A percentile compares a stretch with the other conserved stretches of the same genome.
Conservation (phyloP, 2,888 invertebrate species). For the Dynastes tityus region DNA sequence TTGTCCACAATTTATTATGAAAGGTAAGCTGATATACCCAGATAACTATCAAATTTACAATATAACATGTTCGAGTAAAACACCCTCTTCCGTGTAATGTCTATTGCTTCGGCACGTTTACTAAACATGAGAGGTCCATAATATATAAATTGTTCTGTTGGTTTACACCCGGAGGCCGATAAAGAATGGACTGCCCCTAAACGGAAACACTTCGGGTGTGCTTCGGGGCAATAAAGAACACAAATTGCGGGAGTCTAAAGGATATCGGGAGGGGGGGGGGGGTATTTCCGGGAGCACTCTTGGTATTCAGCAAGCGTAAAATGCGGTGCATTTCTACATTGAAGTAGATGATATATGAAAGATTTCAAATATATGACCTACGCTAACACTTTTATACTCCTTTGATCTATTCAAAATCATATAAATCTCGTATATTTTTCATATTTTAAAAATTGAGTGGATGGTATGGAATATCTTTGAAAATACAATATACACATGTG, state of each 20-base stretch:
- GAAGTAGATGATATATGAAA: not conserved
- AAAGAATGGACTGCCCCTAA: conserved; percentile 11
- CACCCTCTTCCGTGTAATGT: not conserved
- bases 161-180: not conserved
- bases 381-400: too few relatives aligned
- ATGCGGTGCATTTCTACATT: not conserved
- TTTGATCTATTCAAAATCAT: too few relatives aligned
- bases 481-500: too few relatives aligned
- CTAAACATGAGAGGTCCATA: not conserved
- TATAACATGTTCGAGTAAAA: not conserved
- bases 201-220: not conserved
- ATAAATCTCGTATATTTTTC: too few relatives aligned
- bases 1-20: too few relatives aligned
- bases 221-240: not conserved
- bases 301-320: not conserved
- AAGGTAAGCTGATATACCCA: too few relatives aligned
- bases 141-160: not conserved
- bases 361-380: not conserved
- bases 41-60: not conserved
- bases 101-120: not conserved
- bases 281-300: not conserved
- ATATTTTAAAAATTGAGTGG: too few relatives aligned
- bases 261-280: not conserved
- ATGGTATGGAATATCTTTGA: too few relatives aligned
- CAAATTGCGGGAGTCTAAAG: not conserved